Percentiles rank a stretch among this genome's conserved stretches.
Conservation (phyloP, 2,113 vertebrate genomes). For the Himantopus leucocephalus region DNA sequence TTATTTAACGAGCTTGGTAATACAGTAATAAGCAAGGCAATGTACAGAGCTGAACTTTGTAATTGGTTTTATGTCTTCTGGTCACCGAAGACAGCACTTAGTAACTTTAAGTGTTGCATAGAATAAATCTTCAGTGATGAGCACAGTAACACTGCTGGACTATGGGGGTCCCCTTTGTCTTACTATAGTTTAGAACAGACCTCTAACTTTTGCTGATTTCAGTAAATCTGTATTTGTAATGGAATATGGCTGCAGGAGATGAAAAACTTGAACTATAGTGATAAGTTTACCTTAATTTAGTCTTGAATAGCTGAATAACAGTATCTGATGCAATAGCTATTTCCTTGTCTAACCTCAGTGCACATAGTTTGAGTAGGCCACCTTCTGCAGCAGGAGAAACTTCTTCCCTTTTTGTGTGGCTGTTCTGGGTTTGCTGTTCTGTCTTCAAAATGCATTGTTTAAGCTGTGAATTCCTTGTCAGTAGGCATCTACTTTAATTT, state of each 20-base stretch:
- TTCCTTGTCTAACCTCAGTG: background rate
- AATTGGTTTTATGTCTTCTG: background rate
- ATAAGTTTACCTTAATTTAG: background rate
- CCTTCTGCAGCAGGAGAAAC: background rate
- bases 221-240: background rate
- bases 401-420: background rate
- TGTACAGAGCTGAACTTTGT: background rate
- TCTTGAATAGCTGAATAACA: background rate
- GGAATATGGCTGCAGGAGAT: background rate
- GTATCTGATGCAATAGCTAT: background rate
- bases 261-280: background rate
- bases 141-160: background rate
- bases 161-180: background rate
- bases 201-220: background rate
- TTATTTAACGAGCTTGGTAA: background rate
- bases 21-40: background rate
- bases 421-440: background rate
- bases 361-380: background rate
- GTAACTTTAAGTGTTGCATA: background rate
- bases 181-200: background rate
- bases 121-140: background rate
- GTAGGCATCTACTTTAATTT: background rate
- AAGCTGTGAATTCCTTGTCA: background rate
- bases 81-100: background rate
- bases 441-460: background rate